phyloP scores from a whole-genome alignment of 2,113 vertebrate genomes.

The Leptodactylus fuscus region DNA sequence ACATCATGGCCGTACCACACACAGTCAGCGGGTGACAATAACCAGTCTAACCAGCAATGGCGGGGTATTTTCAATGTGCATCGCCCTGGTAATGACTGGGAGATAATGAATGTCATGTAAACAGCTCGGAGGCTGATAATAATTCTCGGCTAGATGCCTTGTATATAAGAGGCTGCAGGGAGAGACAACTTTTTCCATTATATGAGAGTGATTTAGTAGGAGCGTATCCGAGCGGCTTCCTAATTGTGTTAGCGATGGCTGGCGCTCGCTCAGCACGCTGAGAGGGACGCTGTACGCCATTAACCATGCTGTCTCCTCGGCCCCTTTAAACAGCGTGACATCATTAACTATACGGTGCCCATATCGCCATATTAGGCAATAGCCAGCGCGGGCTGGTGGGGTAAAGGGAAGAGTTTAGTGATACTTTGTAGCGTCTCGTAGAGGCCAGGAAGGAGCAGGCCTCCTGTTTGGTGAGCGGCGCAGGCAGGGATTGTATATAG shows the following conservation, averaged over 20 bases:
- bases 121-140: constrained; percentile 3
- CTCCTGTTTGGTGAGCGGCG: too few species aligned
- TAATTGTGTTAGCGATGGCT: constrained; percentile 26
- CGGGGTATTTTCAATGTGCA: neutral
- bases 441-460: constrained; percentile 4
- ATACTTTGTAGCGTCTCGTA: neutral
- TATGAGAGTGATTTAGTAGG: constrained; percentile 4
- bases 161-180: constrained; percentile 4
- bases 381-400: neutral
- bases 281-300: constrained; percentile 1
- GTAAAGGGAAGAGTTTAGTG: neutral
- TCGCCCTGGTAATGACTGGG: constrained; percentile 16
- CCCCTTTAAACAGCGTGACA: constrained; percentile 34
- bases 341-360: constrained; percentile 40
- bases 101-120: constrained; percentile 8
- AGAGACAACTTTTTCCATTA: constrained; percentile 36
- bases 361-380: constrained; percentile 44
- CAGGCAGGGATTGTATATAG: constrained; percentile 53
- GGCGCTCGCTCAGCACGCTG: neutral
- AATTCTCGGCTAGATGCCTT: constrained; percentile 8
- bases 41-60: neutral
- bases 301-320: neutral
- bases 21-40: neutral
- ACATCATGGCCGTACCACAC: neutral
- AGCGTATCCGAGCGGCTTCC: neutral